Conservation (phyloP, 2,888 invertebrate genomes). For the Spatulosminthurus flaviceps region DNA sequence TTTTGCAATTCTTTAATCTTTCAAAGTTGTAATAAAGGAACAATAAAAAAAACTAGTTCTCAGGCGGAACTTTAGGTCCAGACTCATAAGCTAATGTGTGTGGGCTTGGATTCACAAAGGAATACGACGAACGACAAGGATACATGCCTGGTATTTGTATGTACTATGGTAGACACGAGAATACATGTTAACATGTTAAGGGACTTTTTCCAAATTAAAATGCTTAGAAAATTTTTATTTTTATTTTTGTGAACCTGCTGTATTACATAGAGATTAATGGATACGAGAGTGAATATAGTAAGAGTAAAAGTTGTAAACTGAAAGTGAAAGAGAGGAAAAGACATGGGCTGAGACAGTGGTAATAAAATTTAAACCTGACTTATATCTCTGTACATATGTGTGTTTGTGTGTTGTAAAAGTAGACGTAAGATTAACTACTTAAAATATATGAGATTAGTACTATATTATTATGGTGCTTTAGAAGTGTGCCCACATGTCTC, state of each 20-base stretch:
- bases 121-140: no score
- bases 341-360: neutral
- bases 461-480: neutral
- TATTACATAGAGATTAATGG: constrained; percentile 12
- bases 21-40: neutral
- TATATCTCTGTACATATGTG: neutral
- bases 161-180: no score
- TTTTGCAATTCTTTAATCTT: neutral
- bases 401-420: neutral
- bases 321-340: constrained; percentile 4
- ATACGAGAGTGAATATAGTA: neutral
- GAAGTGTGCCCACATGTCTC: neutral
- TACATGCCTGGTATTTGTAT: no score
- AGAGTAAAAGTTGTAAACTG: constrained; percentile 8
- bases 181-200: no score
- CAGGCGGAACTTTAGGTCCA: neutral
- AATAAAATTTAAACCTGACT: constrained; percentile 19
- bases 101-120: no score
- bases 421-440: no score
- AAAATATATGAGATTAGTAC: no score
- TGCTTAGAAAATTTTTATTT: neutral
- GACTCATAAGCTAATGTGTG: no score
- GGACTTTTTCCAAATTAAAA: neutral
- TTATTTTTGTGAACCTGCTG: neutral
- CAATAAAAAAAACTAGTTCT: neutral